These are phyloP conservation scores for Cryptomyrus ogoouensis DNA, from an alignment of 2,113 vertebrate species.

Conservation along the genomic window DNA sequence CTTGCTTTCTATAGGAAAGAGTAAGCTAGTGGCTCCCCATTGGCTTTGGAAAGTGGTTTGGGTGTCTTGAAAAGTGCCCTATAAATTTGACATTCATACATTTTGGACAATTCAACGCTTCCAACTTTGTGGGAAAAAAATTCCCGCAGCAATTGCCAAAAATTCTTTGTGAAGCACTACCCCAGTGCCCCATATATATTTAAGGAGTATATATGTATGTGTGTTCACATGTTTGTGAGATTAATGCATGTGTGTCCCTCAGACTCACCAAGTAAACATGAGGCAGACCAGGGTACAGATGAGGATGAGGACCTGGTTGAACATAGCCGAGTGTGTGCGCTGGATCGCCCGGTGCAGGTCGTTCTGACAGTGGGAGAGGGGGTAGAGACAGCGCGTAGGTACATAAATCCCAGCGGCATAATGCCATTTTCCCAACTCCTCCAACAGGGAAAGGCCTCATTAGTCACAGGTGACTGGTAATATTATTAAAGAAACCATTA, in stretches of 20 bases:
- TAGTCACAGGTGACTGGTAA: background rate
- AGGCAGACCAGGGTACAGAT: conserved; percentile 74
- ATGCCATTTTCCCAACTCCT: background rate
- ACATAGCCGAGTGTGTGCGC: conserved; percentile 74
- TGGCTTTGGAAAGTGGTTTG: too few species aligned
- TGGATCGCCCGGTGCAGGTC: conserved; percentile 74
- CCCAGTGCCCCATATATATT: background rate
- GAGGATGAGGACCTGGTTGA: conserved; percentile 76
- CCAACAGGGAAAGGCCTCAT: background rate
- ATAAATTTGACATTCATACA: background rate
- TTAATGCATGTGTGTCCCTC: background rate
- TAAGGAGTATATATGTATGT: background rate
- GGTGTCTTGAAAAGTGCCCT: background rate
- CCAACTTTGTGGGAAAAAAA: background rate
- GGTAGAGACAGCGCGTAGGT: background rate
- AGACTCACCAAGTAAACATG: conserved; percentile 74
- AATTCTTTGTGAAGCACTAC: background rate
- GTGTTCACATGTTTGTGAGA: background rate
- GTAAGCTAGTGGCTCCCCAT: too few species aligned
- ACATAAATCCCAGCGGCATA: background rate
- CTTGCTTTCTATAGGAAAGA: too few species aligned
- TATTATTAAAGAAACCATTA: background rate
- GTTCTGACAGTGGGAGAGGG: conserved; percentile 49
- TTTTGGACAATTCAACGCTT: background rate
- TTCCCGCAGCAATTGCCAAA: background rate